These are phyloP conservation scores for Ametastegia equiseti DNA, from an alignment of 2,888 invertebrate genomes.

Conservation along the genomic window DNA sequence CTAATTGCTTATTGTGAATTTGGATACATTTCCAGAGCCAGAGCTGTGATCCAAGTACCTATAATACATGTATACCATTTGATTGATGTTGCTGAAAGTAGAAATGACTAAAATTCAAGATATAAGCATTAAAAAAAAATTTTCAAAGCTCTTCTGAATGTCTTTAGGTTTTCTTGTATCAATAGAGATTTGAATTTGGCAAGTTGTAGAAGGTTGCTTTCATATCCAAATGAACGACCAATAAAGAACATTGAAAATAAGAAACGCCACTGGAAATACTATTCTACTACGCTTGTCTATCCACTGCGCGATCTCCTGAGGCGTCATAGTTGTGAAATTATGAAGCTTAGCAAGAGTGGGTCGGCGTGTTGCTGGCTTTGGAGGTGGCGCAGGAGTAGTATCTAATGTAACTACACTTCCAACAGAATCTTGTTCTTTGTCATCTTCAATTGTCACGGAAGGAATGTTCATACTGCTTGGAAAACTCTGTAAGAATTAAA, in stretches of 20 bases:
- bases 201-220: constrained; percentile 11
- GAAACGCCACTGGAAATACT: constrained; percentile 86
- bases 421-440: constrained; percentile 71
- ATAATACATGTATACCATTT: neutral
- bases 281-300: constrained; percentile 89
- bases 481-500: constrained; percentile 78
- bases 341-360: constrained; percentile 70
- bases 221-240: constrained; percentile 85
- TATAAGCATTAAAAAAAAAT: neutral
- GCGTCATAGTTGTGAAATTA: constrained; percentile 87
- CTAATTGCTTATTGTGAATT: neutral
- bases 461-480: constrained; percentile 82
- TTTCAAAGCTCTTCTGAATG: neutral
- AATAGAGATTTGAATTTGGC: neutral
- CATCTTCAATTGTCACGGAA: constrained; percentile 84
- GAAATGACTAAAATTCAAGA: neutral
- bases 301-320: constrained; percentile 93
- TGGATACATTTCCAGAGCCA: neutral
- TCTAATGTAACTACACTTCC: constrained; percentile 70
- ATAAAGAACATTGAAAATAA: constrained; percentile 88
- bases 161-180: neutral
- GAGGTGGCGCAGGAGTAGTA: constrained; percentile 58
- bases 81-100: constrained; percentile 30
- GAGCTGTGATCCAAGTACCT: neutral
- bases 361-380: constrained; percentile 67